These are phyloP conservation scores for Oceanodroma leucorhoa DNA, from an alignment of 2,797 vertebrate species.

Conservation along the genomic window DNA sequence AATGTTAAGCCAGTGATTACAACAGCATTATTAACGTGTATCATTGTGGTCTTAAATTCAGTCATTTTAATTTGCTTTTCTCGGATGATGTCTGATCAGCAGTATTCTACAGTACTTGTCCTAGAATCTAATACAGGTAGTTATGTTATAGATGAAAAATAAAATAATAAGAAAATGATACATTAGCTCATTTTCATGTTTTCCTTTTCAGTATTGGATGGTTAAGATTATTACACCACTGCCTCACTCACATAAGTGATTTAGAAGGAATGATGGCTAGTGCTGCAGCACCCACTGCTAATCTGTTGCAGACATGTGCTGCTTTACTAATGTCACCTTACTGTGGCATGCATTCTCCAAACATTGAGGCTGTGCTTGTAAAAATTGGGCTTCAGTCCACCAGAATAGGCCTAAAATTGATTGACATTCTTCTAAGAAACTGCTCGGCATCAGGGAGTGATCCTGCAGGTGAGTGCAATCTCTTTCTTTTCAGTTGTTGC, in stretches of 20 bases:
- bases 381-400: constrained; percentile 98
- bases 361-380: constrained; percentile 96
- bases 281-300: constrained; percentile 95
- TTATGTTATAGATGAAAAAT: neutral
- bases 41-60: neutral
- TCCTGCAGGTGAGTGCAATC: constrained; percentile 84
- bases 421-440: constrained; percentile 96
- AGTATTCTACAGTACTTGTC: neutral
- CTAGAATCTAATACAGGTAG: neutral
- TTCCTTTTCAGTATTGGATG: constrained; percentile 89
- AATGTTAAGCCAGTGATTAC: neutral
- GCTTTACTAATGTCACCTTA: constrained; percentile 97
- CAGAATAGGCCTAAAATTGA: constrained; percentile 92
- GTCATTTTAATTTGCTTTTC: neutral
- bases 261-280: constrained; percentile 98
- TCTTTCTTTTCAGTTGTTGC: neutral
- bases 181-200: neutral
- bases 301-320: constrained; percentile 95
- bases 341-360: constrained; percentile 98
- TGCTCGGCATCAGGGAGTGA: constrained; percentile 96
- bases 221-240: constrained; percentile 95
- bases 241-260: constrained; percentile 96
- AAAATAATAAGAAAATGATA: neutral
- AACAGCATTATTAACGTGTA: neutral
- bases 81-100: neutral